These are phyloP conservation scores for Sthenelais limicola DNA, from an alignment of 2,888 invertebrate species.

Conservation along the genomic window DNA sequence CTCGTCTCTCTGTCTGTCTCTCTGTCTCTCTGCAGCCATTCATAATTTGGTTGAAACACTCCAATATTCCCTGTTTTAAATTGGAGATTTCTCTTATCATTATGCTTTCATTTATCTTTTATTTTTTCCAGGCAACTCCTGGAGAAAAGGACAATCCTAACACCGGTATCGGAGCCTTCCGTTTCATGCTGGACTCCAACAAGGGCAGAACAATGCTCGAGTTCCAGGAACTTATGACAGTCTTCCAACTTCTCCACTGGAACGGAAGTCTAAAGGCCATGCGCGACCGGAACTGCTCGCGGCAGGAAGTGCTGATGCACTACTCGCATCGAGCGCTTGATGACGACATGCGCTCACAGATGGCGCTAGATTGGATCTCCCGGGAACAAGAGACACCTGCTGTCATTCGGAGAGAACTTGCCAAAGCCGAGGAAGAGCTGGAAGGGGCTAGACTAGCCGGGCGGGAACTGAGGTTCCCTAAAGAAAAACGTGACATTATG, in stretches of 20 bases:
- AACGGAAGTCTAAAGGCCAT: slow-evolving; percentile 96
- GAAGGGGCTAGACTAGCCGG: slow-evolving; percentile 89
- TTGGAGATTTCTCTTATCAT: no score
- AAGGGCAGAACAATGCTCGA: slow-evolving; percentile 90
- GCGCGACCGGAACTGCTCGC: slow-evolving; percentile 93
- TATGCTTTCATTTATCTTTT: background rate
- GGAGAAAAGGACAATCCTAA: slow-evolving; percentile 77
- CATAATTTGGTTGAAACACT: no score
- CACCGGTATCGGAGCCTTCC: slow-evolving; percentile 83
- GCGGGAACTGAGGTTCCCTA: slow-evolving; percentile 91
- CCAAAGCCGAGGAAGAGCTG: slow-evolving; percentile 88
- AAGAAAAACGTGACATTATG: slow-evolving; percentile 95
- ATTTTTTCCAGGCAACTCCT: slow-evolving; percentile 24
- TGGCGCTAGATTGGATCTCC: slow-evolving; percentile 96
- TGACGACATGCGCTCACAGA: slow-evolving; percentile 92
- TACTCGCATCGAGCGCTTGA: slow-evolving; percentile 93
- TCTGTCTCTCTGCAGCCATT: no score
- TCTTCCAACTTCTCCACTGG: slow-evolving; percentile 96
- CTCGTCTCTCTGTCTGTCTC: background rate
- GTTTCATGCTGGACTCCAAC: slow-evolving; percentile 79
- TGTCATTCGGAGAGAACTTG: slow-evolving; percentile 85
- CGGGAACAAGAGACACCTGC: slow-evolving; percentile 79
- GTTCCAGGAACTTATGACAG: slow-evolving; percentile 98
- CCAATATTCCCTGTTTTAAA: no score
- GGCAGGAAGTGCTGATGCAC: slow-evolving; percentile 90